These are phyloP conservation scores for Tipula helvola DNA, from an alignment of 2,888 invertebrate species.

Conservation along the genomic window DNA sequence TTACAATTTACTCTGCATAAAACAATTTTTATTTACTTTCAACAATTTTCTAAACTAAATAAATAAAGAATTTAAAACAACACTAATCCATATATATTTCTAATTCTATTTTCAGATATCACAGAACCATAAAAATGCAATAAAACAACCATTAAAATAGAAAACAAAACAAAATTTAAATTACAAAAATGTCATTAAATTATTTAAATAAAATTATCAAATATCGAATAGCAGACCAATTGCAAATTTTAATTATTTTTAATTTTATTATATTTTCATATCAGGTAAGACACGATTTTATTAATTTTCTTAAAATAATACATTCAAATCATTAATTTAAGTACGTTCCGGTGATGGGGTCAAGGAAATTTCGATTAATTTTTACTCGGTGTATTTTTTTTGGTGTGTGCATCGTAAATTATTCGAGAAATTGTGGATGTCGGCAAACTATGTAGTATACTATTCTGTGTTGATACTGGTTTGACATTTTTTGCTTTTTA, in stretches of 20 bases:
- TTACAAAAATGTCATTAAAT: neutral
- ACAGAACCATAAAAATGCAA: neutral
- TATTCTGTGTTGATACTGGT: neutral
- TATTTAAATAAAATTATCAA: neutral
- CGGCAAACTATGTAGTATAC: neutral
- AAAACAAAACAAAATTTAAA: neutral
- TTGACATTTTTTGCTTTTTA: neutral
- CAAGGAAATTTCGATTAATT: neutral
- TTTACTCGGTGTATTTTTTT: neutral
- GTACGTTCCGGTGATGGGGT: neutral
- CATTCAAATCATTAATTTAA: neutral
- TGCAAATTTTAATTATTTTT: conserved; percentile 4
- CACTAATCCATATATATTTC: neutral
- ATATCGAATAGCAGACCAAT: neutral
- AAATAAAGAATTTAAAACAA: neutral
- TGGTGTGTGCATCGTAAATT: neutral
- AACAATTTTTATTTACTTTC: neutral
- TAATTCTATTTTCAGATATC: neutral
- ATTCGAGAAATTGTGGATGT: neutral
- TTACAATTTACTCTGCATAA: neutral
- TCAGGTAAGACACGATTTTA: neutral
- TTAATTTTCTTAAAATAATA: neutral
- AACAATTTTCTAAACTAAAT: neutral
- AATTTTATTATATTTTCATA: neutral
- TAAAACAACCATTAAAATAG: neutral